A percentile compares a stretch with the other conserved stretches of the same genome.
Evolutionary conservation across 2,113 vertebrate genomes (phyloP).

Genomic region (Brachyhypopomus occidentalis): DNA sequence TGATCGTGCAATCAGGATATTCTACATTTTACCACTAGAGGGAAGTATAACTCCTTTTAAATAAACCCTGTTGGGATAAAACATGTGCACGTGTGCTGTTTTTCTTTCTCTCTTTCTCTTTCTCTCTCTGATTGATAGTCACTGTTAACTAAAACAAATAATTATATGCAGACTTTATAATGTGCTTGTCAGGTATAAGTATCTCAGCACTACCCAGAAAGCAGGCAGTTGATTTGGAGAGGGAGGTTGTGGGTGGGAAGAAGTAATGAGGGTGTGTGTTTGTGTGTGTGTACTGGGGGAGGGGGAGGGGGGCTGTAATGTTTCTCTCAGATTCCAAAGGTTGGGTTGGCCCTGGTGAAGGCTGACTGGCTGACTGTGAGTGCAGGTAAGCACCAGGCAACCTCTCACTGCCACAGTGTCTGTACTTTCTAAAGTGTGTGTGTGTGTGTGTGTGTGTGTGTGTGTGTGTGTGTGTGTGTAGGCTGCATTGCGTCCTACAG

Average conservation of each 20-base stretch:
- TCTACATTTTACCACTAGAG: slow-evolving; percentile 57
- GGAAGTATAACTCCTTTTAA: slow-evolving; percentile 26
- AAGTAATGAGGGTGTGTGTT: neutral
- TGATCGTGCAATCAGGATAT: no score
- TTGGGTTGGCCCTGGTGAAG: slow-evolving; percentile 58
- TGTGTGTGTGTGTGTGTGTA: slow-evolving; percentile 16
- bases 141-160: slow-evolving; percentile 53
- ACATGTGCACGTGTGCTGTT: slow-evolving; percentile 34
- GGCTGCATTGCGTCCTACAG: neutral
- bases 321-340: slow-evolving; percentile 61
- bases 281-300: slow-evolving; percentile 3
- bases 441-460: slow-evolving; percentile 31
- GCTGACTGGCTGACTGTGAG: slow-evolving; percentile 68
- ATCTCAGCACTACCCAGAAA: slow-evolving; percentile 62
- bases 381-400: slow-evolving; percentile 72
- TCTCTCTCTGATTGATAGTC: slow-evolving; percentile 6
- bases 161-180: slow-evolving; percentile 70
- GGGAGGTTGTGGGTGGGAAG: slow-evolving; percentile 30
- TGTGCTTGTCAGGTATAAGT: slow-evolving; percentile 55
- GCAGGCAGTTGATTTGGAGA: slow-evolving; percentile 41
- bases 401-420: slow-evolving; percentile 26
- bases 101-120: neutral
- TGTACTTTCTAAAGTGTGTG: slow-evolving; percentile 29
- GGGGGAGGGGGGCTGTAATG: slow-evolving; percentile 41
- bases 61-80: slow-evolving; percentile 19